A percentile compares a stretch with the other conserved stretches of the same genome.
phyloP scores from a whole-genome alignment of 2,797 vertebrate species.

The Neosilurus hyrtlii region DNA sequence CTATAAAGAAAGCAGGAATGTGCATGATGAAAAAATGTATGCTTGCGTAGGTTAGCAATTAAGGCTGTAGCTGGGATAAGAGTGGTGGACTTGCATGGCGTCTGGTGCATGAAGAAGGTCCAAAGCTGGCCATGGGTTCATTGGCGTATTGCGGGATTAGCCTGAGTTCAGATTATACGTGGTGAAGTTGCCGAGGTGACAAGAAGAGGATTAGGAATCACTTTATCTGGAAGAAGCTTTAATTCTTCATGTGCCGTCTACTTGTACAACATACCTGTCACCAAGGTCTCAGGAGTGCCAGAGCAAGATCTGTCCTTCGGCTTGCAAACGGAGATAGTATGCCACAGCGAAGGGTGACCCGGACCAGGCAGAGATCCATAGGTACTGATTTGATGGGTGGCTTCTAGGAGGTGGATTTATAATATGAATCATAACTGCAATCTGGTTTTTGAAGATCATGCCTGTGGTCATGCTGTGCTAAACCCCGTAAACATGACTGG shows the following conservation, averaged over 20 bases:
- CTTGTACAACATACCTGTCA: constrained; percentile 22
- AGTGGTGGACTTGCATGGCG: constrained; percentile 36
- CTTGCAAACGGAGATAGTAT: constrained; percentile 56
- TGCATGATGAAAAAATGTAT: constrained; percentile 40
- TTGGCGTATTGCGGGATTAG: constrained; percentile 69
- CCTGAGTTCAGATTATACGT: constrained; percentile 66
- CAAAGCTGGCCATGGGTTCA: constrained; percentile 37
- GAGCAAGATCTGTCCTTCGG: constrained; percentile 21
- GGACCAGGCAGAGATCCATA: constrained; percentile 61
- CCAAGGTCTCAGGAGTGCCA: constrained; percentile 47
- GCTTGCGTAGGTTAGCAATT: constrained; percentile 37
- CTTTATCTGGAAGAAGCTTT: constrained; percentile 69
- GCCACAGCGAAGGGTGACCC: constrained; percentile 53
- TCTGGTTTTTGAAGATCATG: neutral
- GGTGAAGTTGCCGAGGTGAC: constrained; percentile 77
- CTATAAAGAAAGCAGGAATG: constrained; percentile 36
- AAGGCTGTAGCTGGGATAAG: neutral
- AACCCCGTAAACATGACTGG: too few relatives aligned
- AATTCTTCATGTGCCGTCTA: constrained; percentile 52
- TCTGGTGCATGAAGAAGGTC: constrained; percentile 36
- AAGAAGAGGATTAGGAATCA: constrained; percentile 70
- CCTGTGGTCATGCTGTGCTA: neutral
- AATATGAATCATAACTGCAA: neutral
- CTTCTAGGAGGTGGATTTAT: constrained; percentile 1
- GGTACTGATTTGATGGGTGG: constrained; percentile 63